These are phyloP conservation scores for Homalodisca vitripennis DNA, from an alignment of 1,140 invertebrate species.

Conservation along the genomic window DNA sequence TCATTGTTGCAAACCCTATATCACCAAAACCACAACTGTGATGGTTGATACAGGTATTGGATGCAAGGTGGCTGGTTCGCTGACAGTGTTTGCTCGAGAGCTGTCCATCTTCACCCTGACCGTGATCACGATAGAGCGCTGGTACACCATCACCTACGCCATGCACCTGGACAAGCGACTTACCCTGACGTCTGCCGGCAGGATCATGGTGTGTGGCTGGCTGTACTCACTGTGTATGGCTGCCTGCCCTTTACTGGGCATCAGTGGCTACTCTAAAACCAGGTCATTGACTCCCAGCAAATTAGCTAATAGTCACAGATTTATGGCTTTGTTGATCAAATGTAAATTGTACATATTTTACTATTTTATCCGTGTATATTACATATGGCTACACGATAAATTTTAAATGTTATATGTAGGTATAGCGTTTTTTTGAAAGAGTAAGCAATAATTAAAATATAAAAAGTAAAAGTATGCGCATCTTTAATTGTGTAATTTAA, in stretches of 20 bases:
- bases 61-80: constrained; percentile 82
- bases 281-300: no score
- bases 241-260: constrained; percentile 69
- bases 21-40: no score
- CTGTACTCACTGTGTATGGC: constrained; percentile 73
- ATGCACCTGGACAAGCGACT: constrained; percentile 74
- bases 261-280: constrained; percentile 79
- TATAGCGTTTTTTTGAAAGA: no score
- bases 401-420: no score
- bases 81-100: constrained; percentile 85
- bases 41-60: constrained; percentile 63
- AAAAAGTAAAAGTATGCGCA: no score
- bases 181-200: constrained; percentile 60
- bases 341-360: no score
- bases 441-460: no score
- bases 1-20: no score
- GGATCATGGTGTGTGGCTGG: constrained; percentile 73
- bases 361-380: no score
- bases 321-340: no score
- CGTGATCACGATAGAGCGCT: constrained; percentile 83
- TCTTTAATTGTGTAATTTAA: no score
- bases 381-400: no score
- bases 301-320: not conserved
- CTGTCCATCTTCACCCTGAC: constrained; percentile 84
- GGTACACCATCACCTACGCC: constrained; percentile 85